Evolutionary conservation across 2,888 invertebrate genomes (phyloP), one percentile per base, ranked within the genome.

Genomic region (Eupithecia abbreviata): DNA sequence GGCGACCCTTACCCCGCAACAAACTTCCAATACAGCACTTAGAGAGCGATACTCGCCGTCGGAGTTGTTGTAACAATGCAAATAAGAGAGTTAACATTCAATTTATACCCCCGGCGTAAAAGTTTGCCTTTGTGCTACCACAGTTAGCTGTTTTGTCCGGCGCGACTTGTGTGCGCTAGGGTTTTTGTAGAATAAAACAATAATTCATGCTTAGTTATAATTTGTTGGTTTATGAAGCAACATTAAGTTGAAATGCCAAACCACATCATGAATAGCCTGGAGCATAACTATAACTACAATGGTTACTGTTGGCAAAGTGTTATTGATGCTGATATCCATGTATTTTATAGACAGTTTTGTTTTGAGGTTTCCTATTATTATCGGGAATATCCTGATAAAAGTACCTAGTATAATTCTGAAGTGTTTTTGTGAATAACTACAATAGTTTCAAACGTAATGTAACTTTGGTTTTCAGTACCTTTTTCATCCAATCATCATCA

Each of bases 11-110:
- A 49, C 10, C 72, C 78, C 81, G 77, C 78, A 77, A n/a, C 76
- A 42, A 79, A 79, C 73, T 80, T 78, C 72, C 80, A 51, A 79
- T 75, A 81, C 78, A 77, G 69, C 74, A 77, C 71, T 81, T 83
- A 82, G 80, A 74, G 69, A 76, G 65, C 70, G 71, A 72, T 69
- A 75, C 77, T 67, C 77, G 42, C 77, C 67, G 67, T 83, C 83
- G 81, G 83, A 84, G 82, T 83, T 79, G 81, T 71, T 84, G 80
- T 83, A 79, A 85, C 85, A 86, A 89, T 87, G 88, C 87, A 90
- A 90, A 90, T 90, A 87, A 86, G 83, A 83, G 85, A 86, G 87
- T 86, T 89, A 86, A 87, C 89, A 90, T 89, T 90, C 88, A 90
- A 91, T 90, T 90, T 88, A 87, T 84, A 84, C 82, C 86, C 77